These are phyloP conservation scores for Sarcophaga caerulescens DNA, from an alignment of 2,888 invertebrate species.

Conservation along the genomic window DNA sequence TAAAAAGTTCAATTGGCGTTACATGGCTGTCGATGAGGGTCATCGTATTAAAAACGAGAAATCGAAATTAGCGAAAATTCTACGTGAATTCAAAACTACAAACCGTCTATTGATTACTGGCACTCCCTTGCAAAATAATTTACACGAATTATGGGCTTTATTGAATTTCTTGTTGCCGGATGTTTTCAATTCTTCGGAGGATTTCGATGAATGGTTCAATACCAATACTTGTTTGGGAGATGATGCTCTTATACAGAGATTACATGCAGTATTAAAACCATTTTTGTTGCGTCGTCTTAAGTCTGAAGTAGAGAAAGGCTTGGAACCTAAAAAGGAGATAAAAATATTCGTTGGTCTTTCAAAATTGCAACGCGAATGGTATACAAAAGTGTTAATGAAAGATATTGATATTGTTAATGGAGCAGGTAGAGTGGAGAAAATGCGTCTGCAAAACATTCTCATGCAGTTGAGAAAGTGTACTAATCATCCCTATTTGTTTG, in stretches of 20 bases:
- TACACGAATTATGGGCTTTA: slow-evolving; percentile 98
- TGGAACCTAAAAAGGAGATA: slow-evolving; percentile 98
- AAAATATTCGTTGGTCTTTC: slow-evolving; percentile 98
- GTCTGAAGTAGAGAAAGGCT: slow-evolving; percentile 97
- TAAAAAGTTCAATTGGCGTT: slow-evolving; percentile 99
- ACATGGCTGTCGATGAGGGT: slow-evolving; percentile 99
- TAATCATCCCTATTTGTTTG: slow-evolving; percentile 99
- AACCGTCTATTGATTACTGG: slow-evolving; percentile 97
- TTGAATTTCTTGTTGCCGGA: slow-evolving; percentile 98
- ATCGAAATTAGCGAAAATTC: slow-evolving; percentile 97
- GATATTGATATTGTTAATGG: slow-evolving; percentile 99
- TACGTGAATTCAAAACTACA: slow-evolving; percentile 97
- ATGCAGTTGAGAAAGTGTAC: slow-evolving; percentile 99
- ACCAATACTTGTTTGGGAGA: slow-evolving; percentile 97
- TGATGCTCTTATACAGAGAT: slow-evolving; percentile 92
- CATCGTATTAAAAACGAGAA: slow-evolving; percentile 99
- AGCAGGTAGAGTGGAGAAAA: slow-evolving; percentile 97
- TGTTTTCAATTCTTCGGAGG: slow-evolving; percentile 98
- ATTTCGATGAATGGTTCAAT: slow-evolving; percentile 99
- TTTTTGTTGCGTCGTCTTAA: slow-evolving; percentile 97
- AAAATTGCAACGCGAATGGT: slow-evolving; percentile 99
- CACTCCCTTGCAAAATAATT: slow-evolving; percentile 98
- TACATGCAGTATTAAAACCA: slow-evolving; percentile 96
- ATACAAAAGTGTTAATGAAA: slow-evolving; percentile 98
- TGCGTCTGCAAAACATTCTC: slow-evolving; percentile 98